Conservation (phyloP, 2,888 invertebrate species). For the Physocephala rufipes region DNA sequence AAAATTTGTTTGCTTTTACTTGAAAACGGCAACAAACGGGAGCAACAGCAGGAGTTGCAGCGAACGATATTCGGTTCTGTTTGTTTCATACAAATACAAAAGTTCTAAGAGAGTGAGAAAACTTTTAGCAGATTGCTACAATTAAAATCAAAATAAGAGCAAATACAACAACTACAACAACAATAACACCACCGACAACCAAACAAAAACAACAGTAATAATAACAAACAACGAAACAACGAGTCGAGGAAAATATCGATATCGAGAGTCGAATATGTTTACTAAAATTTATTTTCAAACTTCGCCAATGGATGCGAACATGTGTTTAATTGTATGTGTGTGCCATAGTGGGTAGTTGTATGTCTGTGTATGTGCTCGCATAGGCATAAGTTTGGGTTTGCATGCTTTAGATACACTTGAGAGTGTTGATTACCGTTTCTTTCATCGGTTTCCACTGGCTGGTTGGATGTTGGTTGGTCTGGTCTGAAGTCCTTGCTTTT, state of each 20-base stretch:
- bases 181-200: neutral
- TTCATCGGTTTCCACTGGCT: constrained; percentile 1
- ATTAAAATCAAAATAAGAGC: neutral
- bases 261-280: neutral
- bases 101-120: neutral
- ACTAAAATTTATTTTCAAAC: neutral
- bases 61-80: neutral
- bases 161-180: constrained; percentile 6
- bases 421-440: constrained; percentile 22
- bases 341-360: neutral
- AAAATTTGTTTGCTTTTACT: neutral
- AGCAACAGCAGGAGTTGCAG: neutral
- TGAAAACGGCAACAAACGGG: neutral
- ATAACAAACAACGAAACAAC: constrained; percentile 1
- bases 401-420: constrained; percentile 7
- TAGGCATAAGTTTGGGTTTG: neutral
- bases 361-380: neutral
- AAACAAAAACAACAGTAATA: neutral
- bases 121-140: neutral
- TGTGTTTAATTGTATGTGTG: neutral
- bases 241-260: neutral
- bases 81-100: neutral
- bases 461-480: too few relatives aligned
- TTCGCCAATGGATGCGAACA: neutral
- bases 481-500: too few relatives aligned